A percentile compares a stretch with the other conserved stretches of the same genome.
phyloP scores from a whole-genome alignment of 2,888 invertebrate genomes.

The Volucella inanis region DNA sequence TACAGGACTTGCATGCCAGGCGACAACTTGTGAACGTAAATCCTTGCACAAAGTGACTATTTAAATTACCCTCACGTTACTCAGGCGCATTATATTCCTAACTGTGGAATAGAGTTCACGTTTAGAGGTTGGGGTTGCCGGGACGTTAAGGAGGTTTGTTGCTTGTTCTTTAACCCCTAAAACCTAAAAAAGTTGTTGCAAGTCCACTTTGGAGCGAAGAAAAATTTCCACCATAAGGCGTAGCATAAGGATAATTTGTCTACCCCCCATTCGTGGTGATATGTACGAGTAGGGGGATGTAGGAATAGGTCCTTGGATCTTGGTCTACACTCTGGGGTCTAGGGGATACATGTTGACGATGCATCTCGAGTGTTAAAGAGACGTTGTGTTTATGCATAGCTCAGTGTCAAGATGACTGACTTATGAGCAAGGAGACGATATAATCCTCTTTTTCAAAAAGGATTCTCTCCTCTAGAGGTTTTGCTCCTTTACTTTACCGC shows the following conservation, averaged over 20 bases:
- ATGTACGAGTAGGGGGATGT: constrained; percentile 20
- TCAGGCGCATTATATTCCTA: constrained; percentile 59
- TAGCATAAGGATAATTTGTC: constrained; percentile 65
- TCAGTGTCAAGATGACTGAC: constrained; percentile 56
- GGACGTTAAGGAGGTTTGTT: constrained; percentile 16
- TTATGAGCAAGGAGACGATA: constrained; percentile 50
- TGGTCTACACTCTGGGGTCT: no score
- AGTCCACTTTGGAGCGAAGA: constrained; percentile 58
- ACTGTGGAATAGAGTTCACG: constrained; percentile 59
- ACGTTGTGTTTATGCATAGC: constrained; percentile 34
- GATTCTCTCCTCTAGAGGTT: background rate
- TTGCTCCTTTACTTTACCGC: background rate
- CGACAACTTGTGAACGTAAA: constrained; percentile 74
- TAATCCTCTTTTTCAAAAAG: constrained; percentile 31
- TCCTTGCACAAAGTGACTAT: constrained; percentile 74
- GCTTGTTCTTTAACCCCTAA: constrained; percentile 34
- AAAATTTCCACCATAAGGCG: constrained; percentile 71
- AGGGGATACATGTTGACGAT: background rate
- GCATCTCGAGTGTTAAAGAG: constrained; percentile 30
- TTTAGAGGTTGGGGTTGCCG: constrained; percentile 14
- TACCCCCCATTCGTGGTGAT: constrained; percentile 14
- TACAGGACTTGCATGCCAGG: constrained; percentile 62
- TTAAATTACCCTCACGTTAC: constrained; percentile 75
- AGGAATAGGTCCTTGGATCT: constrained; percentile 28
- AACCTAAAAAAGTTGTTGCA: constrained; percentile 56